These are phyloP conservation scores for Elgaria multicarinata DNA, from an alignment of 2,113 vertebrate genomes.

Conservation along the genomic window DNA sequence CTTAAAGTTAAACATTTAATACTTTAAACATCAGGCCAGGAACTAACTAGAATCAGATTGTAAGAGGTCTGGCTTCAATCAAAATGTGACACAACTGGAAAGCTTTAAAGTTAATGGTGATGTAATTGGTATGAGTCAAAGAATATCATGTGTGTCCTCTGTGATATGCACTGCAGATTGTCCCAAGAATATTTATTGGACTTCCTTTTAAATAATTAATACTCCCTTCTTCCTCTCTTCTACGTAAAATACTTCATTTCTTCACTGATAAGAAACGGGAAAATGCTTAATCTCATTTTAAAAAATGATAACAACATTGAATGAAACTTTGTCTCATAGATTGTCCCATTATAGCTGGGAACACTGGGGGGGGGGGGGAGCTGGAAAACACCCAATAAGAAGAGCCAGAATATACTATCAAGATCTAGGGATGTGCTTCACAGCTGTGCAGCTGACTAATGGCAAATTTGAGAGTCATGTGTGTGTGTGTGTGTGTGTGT, in stretches of 20 bases:
- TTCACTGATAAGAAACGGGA: not conserved
- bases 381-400: not conserved
- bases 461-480: not conserved
- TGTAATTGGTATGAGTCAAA: conserved; percentile 36
- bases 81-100: conserved; percentile 45
- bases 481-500: no score
- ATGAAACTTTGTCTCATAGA: not conserved
- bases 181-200: conserved; percentile 1
- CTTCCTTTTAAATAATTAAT: not conserved
- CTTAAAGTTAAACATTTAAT: not conserved
- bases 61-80: conserved; percentile 41
- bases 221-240: not conserved
- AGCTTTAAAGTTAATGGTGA: conserved; percentile 16
- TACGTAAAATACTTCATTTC: not conserved
- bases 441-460: not conserved
- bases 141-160: not conserved
- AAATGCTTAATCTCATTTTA: not conserved
- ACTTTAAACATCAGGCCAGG: not conserved
- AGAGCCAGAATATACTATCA: not conserved
- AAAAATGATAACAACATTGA: not conserved
- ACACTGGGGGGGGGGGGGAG: not conserved
- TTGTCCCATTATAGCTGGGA: not conserved
- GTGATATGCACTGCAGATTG: not conserved
- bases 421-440: not conserved
- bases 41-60: conserved; percentile 22